Evolutionary conservation across 2,888 invertebrate species (phyloP), one percentile per base, ranked within the genome.

Genomic region (Orthosia gracilis): DNA sequence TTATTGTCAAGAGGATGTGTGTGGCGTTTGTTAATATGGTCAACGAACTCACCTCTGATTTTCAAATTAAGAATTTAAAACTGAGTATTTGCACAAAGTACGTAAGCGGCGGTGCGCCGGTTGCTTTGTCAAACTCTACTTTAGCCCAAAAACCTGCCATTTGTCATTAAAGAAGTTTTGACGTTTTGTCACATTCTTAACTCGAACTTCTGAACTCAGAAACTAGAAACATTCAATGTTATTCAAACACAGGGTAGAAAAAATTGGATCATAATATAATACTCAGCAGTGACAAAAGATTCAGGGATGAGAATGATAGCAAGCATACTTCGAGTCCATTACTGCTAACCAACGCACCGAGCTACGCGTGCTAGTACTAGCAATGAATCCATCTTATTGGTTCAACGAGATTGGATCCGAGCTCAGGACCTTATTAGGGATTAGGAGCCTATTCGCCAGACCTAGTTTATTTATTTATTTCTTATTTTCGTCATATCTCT

Each of bases 401-500:
- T 61, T 58, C 61, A 61, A 57, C 76, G 57, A 69, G 69, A 82
- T 82, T 82, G 79, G 76, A 79, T 79, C 66, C 66, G 49, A 79
- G 45, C 79, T 74, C 54, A 81, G 13, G 57, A 81, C 78, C 81
- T 72, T 79, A 82, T 76, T 76, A 76, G 12, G 79, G 75, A 78
- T 82, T 82, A 82, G 62, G 47, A 40, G 50, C 23, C 40, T 54
- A 66, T 78, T 70, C 31, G 54, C 69, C 70, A 74, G 81, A 81
- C 68, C 68, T 81, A 78, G 67, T 74, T 68, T 74, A 71, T 81
- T 72, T 80, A 66, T 70, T 81, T 70, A 59, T 52, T 71, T 72
- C 54, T 21, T 55, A 49, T 54, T 59, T 78, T 54, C 67, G 15
- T 74, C 61, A 70, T 70, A 66, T 70, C 64, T 57, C 21, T 68